These are phyloP conservation scores for Papilio helenus DNA, from an alignment of 1,140 invertebrate species.

Conservation along the genomic window DNA sequence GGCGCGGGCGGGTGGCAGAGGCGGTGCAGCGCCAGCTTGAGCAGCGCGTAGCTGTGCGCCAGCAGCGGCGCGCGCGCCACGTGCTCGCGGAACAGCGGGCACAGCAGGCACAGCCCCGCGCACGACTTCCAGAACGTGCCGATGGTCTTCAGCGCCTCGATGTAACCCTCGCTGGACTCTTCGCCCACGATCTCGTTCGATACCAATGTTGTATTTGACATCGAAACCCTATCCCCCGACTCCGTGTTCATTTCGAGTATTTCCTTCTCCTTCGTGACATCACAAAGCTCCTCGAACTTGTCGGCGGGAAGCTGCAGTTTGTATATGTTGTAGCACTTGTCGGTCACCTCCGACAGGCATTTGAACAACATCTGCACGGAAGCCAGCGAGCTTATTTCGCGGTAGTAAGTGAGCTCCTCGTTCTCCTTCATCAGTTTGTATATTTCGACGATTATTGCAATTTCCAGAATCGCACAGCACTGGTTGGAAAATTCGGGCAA, in stretches of 20 bases:
- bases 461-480: slow-evolving; percentile 85
- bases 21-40: slow-evolving; percentile 68
- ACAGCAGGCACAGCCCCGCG: slow-evolving; percentile 83
- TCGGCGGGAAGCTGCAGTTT: slow-evolving; percentile 61
- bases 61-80: slow-evolving; percentile 67
- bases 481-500: slow-evolving; percentile 83
- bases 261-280: slow-evolving; percentile 62
- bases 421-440: slow-evolving; percentile 77
- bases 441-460: slow-evolving; percentile 85
- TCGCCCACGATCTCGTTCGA: slow-evolving; percentile 42
- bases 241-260: slow-evolving; percentile 42
- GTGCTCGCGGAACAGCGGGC: slow-evolving; percentile 83
- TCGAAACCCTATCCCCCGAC: slow-evolving; percentile 40
- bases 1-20: slow-evolving; percentile 53
- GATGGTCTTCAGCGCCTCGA: slow-evolving; percentile 68
- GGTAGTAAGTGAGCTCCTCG: slow-evolving; percentile 58
- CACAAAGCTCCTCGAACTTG: slow-evolving; percentile 61
- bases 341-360: slow-evolving; percentile 80
- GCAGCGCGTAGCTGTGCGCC: slow-evolving; percentile 67
- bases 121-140: slow-evolving; percentile 84
- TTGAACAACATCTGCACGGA: slow-evolving; percentile 83
- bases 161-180: slow-evolving; percentile 53
- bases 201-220: slow-evolving; percentile 43
- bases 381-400: slow-evolving; percentile 69
- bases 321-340: slow-evolving; percentile 68